Conservation (phyloP, 2,113 vertebrate species). For the Bubalus kerabau region DNA sequence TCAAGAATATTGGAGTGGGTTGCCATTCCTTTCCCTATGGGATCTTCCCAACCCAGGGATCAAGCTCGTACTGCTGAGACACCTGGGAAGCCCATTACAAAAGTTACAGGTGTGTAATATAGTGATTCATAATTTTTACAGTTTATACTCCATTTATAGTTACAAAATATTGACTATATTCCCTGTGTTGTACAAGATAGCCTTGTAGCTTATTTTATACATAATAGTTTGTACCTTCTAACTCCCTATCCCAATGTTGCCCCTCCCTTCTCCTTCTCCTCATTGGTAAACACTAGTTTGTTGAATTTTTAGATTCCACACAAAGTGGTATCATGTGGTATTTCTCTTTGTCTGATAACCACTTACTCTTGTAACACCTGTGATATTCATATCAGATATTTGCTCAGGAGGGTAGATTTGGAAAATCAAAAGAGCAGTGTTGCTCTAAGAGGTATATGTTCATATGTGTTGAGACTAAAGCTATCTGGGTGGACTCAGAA, state of each 20-base stretch:
- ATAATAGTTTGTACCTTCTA: not conserved
- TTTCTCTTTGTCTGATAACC: not conserved
- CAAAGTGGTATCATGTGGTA: not conserved
- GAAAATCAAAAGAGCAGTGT: not conserved
- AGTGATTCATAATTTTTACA: not conserved
- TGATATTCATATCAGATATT: not conserved
- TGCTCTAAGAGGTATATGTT: not conserved
- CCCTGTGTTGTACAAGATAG: not conserved
- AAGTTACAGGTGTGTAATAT: not conserved
- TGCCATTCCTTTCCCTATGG: not conserved
- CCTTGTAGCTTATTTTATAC: not conserved
- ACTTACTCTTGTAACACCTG: not conserved
- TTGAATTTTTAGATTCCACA: not conserved
- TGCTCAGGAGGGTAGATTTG: not conserved
- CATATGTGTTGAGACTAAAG: not conserved
- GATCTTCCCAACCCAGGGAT: not conserved
- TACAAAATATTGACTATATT: not conserved
- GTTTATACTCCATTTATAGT: not conserved
- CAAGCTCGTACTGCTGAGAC: not conserved
- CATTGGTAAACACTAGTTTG: not conserved
- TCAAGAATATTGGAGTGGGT: not conserved
- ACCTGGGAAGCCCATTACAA: not conserved
- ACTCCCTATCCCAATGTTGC: not conserved
- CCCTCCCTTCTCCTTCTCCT: not conserved
- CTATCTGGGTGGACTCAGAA: not conserved